Percentiles rank a stretch among this genome's conserved stretches.
Conservation (phyloP, 2,797 vertebrate species). For the Apodemus agrarius region DNA sequence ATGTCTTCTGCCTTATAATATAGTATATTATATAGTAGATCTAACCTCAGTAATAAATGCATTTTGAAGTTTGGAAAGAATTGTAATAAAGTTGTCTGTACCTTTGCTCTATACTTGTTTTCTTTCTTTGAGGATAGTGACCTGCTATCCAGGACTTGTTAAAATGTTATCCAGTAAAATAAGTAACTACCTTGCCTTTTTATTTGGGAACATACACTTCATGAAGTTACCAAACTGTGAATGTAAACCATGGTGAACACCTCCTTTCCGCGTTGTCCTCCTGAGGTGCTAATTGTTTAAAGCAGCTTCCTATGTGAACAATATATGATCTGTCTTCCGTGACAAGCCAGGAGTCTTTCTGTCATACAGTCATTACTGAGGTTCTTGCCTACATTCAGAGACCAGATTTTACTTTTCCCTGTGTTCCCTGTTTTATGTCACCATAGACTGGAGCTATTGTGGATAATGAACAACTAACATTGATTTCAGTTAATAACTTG, state of each 20-base stretch:
- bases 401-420: slow-evolving; percentile 27
- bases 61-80: slow-evolving; percentile 86
- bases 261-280: background rate
- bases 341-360: background rate
- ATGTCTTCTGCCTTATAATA: slow-evolving; percentile 87
- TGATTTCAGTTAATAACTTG: slow-evolving; percentile 39
- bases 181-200: slow-evolving; percentile 41
- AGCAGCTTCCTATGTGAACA: background rate
- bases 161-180: background rate
- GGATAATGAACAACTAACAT: slow-evolving; percentile 18
- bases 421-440: background rate
- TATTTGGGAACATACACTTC: slow-evolving; percentile 35
- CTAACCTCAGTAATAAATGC: slow-evolving; percentile 84
- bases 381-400: background rate
- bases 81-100: slow-evolving; percentile 89
- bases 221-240: slow-evolving; percentile 21
- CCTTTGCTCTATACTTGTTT: slow-evolving; percentile 82
- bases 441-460: background rate
- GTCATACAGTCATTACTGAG: slow-evolving; percentile 23
- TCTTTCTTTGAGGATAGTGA: slow-evolving; percentile 80
- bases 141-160: background rate
- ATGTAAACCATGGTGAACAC: background rate
- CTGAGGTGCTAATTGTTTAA: slow-evolving; percentile 11
- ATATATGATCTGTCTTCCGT: background rate
- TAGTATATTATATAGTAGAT: slow-evolving; percentile 90